Percentiles rank a stretch among this genome's conserved stretches.
Conservation (phyloP, 2,797 vertebrate species). For the Epinephelus coioides region DNA sequence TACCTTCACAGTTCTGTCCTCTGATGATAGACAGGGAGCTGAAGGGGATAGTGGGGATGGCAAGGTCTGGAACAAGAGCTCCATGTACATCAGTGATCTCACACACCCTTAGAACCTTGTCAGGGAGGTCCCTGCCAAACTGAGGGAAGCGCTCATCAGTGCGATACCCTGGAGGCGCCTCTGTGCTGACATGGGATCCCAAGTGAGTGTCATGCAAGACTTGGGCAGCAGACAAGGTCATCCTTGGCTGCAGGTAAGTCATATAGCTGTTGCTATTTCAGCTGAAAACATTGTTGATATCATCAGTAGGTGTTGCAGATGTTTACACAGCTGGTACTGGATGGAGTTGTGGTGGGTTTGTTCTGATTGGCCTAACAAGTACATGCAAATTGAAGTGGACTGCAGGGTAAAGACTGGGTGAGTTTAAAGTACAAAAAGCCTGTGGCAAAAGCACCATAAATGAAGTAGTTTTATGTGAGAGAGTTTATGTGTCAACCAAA, state of each 20-base stretch:
- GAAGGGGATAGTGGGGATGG: background rate
- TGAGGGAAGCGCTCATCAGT: constrained; percentile 40
- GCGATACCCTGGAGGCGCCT: constrained; percentile 20
- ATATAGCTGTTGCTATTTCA: constrained; percentile 26
- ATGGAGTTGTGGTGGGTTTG: constrained; percentile 13
- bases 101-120: constrained; percentile 3
- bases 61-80: background rate
- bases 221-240: constrained; percentile 53
- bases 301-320: constrained; percentile 37
- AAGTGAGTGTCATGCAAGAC: constrained; percentile 29
- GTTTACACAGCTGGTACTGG: constrained; percentile 39
- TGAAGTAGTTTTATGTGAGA: constrained; percentile 1
- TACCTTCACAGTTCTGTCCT: constrained; percentile 14
- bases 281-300: constrained; percentile 29
- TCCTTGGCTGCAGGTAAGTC: constrained; percentile 49
- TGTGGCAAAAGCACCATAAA: constrained; percentile 5
- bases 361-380: constrained; percentile 27
- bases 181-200: background rate
- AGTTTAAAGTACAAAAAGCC: background rate
- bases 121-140: constrained; percentile 14
- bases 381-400: constrained; percentile 3
- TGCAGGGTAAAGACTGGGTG: background rate
- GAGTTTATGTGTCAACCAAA: background rate
- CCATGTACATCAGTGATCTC: background rate
- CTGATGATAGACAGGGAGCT: constrained; percentile 19